Evolutionary conservation across 2,113 vertebrate species (phyloP).

Genomic region (Leucoraja erinaceus): DNA sequence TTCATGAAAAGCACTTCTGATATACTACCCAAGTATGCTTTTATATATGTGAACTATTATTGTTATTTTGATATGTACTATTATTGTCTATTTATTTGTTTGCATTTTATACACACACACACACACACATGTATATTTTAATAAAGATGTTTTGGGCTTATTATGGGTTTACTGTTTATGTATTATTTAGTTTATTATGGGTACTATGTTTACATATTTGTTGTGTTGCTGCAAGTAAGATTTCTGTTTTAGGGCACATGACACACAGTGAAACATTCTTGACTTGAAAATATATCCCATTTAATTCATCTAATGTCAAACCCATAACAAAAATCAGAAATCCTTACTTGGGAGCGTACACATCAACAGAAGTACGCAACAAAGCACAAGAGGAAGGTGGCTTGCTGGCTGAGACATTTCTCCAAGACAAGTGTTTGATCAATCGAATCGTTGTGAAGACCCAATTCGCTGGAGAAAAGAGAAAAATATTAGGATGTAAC

Average conservation of each 20-base stretch:
- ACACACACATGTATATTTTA: too few species aligned
- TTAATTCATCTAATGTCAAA: background rate
- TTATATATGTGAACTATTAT: too few species aligned
- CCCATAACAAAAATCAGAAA: background rate
- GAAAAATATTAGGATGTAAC: conserved; percentile 32
- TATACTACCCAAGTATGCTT: background rate
- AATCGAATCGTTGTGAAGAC: background rate
- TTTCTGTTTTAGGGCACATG: too few species aligned
- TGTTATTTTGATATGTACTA: too few species aligned
- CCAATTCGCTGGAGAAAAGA: background rate
- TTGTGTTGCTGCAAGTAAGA: too few species aligned
- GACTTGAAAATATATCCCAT: background rate
- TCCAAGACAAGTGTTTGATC: background rate
- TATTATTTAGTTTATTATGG: too few species aligned
- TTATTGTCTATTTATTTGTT: too few species aligned
- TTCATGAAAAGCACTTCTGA: background rate
- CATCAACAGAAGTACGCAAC: conserved; percentile 39
- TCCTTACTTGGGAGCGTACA: conserved; percentile 45
- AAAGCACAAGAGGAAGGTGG: conserved; percentile 41
- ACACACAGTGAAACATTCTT: too few species aligned
- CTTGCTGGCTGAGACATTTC: conserved; percentile 42
- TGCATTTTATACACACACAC: too few species aligned
- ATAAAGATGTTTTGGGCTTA: too few species aligned
- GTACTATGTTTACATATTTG: too few species aligned
- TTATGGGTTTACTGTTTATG: too few species aligned